phyloP scores from a whole-genome alignment of 2,797 vertebrate species.

The Peromyscus attwateri region DNA sequence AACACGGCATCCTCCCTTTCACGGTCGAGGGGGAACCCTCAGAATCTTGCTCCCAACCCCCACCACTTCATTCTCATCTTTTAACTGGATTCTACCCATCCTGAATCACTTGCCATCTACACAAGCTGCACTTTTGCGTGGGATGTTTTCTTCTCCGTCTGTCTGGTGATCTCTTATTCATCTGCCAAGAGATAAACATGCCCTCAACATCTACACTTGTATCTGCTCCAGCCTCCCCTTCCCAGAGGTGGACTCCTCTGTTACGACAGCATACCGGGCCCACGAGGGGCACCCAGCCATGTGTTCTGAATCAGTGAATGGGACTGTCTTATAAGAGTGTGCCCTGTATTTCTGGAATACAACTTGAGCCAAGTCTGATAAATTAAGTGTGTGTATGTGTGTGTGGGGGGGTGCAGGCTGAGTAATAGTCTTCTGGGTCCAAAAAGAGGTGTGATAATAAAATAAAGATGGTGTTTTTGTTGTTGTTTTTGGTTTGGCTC shows the following conservation, averaged over 20 bases:
- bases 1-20: neutral
- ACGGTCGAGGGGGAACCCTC: too few relatives aligned
- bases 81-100: neutral
- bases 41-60: neutral
- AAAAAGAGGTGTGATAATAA: constrained; percentile 79
- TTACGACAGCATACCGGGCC: constrained; percentile 17
- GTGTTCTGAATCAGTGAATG: neutral
- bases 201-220: neutral
- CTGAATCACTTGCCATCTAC: neutral
- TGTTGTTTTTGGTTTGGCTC: neutral
- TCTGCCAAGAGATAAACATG: neutral
- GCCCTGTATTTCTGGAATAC: constrained; percentile 49
- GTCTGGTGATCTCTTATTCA: neutral
- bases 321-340: constrained; percentile 32
- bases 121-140: neutral
- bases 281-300: neutral
- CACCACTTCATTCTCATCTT: neutral
- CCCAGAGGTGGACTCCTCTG: neutral
- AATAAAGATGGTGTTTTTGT: constrained; percentile 69
- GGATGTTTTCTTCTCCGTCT: neutral
- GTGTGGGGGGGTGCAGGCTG: neutral
- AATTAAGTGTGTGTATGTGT: constrained; percentile 10
- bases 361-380: constrained; percentile 61
- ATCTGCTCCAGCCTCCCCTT: neutral
- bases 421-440: constrained; percentile 72